Percentiles rank a stretch among this genome's conserved stretches.
Conservation (phyloP, 2,113 vertebrate genomes). For the Neogale vison region DNA sequence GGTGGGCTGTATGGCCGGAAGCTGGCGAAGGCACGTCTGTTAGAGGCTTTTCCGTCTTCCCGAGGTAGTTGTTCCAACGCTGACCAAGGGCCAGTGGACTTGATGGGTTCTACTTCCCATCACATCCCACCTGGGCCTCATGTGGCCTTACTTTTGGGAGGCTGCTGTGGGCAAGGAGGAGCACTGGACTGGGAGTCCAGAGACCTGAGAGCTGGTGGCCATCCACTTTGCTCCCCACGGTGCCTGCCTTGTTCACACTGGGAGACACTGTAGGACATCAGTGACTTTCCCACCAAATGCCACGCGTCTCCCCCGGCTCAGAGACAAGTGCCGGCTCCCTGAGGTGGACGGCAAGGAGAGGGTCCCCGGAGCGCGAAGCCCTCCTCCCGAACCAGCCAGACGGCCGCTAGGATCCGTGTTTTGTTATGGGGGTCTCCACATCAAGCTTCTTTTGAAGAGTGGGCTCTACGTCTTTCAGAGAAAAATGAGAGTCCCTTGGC, state of each 20-base stretch:
- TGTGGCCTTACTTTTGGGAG: background rate
- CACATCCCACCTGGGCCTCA: accelerated
- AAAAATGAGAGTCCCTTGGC: too few species aligned
- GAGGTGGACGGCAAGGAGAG: accelerated
- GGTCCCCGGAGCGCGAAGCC: accelerated
- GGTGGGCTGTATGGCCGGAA: accelerated
- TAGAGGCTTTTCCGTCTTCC: background rate
- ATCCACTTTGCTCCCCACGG: accelerated
- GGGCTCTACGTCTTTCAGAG: background rate
- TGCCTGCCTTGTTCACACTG: accelerated
- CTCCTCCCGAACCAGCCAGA: background rate
- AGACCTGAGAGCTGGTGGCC: accelerated
- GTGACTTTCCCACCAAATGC: background rate
- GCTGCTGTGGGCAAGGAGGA: accelerated
- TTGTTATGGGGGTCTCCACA: accelerated
- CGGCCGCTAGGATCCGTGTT: accelerated
- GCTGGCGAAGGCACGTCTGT: too few species aligned
- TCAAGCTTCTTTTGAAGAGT: background rate
- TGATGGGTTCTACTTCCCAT: accelerated
- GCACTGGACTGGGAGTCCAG: accelerated
- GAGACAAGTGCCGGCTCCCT: background rate
- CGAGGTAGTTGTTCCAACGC: background rate
- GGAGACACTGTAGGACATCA: accelerated
- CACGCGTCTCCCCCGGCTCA: background rate
- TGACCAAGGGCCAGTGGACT: background rate